Evolutionary conservation across 2,888 invertebrate species (phyloP).

Genomic region (Ernsta delagoae): DNA sequence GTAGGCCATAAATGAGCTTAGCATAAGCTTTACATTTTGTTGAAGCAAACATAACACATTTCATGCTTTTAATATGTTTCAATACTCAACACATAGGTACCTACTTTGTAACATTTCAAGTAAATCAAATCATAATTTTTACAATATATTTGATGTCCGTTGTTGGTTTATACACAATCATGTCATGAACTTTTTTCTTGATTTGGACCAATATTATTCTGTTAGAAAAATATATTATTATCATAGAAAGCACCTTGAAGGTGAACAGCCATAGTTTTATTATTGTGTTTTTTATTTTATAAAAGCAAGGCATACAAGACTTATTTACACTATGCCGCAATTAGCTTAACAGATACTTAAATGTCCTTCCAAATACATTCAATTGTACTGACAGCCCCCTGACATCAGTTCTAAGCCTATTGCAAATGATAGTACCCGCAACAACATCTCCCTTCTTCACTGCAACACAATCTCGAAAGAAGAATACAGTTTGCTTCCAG

Average conservation of each 20-base stretch:
- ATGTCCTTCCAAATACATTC: slow-evolving; percentile 85
- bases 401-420: slow-evolving; percentile 89
- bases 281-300: no score
- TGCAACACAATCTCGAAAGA: slow-evolving; percentile 89
- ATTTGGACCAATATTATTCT: no score
- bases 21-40: neutral
- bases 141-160: neutral
- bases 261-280: neutral
- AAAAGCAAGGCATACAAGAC: no score
- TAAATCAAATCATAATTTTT: neutral
- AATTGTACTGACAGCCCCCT: slow-evolving; percentile 90
- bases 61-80: neutral
- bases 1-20: slow-evolving; percentile 3
- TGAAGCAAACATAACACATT: neutral
- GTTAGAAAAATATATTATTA: no score
- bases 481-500: slow-evolving; percentile 98
- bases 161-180: no score
- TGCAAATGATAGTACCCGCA: slow-evolving; percentile 89
- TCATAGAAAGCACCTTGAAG: neutral
- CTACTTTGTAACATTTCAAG: neutral
- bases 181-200: no score
- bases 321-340: neutral
- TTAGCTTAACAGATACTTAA: slow-evolving; percentile 88
- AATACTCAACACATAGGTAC: neutral
- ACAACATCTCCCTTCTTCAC: slow-evolving; percentile 88